Percentiles rank a stretch among this genome's conserved stretches.
phyloP scores from a whole-genome alignment of 1,140 invertebrate species.

The Cyclina sinensis region DNA sequence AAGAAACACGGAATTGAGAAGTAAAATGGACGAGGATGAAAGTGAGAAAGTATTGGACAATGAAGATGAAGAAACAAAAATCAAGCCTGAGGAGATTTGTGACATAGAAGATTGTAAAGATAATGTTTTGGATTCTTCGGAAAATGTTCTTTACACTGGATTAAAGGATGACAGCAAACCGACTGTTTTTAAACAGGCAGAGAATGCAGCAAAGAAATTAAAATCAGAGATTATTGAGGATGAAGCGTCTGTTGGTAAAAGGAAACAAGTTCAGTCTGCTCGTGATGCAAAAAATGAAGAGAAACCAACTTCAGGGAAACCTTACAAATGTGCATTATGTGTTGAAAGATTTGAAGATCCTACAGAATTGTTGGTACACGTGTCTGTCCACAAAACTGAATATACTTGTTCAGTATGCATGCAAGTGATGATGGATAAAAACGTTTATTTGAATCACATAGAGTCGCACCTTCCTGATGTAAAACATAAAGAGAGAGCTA shows the following conservation, averaged over 20 bases:
- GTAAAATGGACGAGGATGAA: background rate
- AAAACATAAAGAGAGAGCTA: background rate
- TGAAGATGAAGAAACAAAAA: background rate
- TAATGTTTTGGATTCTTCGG: background rate
- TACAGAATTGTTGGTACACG: conserved; percentile 2
- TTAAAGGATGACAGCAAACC: conserved; percentile 1
- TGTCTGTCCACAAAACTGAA: conserved; percentile 38
- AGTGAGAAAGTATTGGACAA: background rate
- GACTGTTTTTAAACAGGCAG: background rate
- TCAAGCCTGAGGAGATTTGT: background rate
- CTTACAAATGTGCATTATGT: conserved; percentile 57
- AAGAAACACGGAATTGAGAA: background rate
- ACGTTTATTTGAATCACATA: conserved; percentile 21
- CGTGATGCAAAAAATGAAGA: background rate
- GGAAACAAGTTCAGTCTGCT: background rate
- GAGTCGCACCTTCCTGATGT: conserved; percentile 6
- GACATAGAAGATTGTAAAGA: background rate
- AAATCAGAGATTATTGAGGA: background rate
- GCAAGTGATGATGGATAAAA: conserved; percentile 1
- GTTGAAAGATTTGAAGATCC: conserved; percentile 47
- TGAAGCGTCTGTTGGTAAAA: background rate
- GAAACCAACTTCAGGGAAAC: conserved; percentile 5
- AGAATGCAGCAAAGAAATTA: background rate
- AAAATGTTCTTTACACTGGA: background rate
- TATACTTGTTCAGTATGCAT: conserved; percentile 46